phyloP scores from a whole-genome alignment of 2,888 invertebrate species.

The Archips crataeganus region DNA sequence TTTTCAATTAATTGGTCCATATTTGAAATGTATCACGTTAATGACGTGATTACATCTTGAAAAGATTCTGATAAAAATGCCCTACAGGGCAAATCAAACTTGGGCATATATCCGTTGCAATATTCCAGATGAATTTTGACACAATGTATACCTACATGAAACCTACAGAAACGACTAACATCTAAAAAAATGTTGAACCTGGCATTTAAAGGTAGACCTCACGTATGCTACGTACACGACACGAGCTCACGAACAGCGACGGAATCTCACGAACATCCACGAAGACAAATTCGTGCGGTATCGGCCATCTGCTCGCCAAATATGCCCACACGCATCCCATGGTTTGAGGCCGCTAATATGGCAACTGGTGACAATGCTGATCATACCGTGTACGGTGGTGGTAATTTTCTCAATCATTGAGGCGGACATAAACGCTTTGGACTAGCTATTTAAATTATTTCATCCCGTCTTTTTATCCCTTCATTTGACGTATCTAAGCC shows the following conservation, averaged over 20 bases:
- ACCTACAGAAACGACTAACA: not conserved
- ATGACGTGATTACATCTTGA: too few relatives aligned
- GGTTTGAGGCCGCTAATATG: constrained; percentile 23
- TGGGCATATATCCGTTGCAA: too few relatives aligned
- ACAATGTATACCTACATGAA: too few relatives aligned
- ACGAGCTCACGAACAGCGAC: constrained; percentile 8
- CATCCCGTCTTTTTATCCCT: too few relatives aligned
- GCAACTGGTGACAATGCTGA: constrained; percentile 15
- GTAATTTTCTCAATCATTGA: not conserved
- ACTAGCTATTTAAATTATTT: too few relatives aligned
- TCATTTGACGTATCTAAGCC: too few relatives aligned
- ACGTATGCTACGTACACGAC: constrained; percentile 14
- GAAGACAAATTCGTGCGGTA: constrained; percentile 46
- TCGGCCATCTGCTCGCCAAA: constrained; percentile 47
- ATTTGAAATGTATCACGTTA: too few relatives aligned
- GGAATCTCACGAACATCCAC: constrained; percentile 27
- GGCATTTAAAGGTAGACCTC: not conserved
- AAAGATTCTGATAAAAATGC: too few relatives aligned
- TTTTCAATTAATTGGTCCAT: too few relatives aligned
- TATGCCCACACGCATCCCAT: constrained; percentile 32
- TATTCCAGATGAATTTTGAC: too few relatives aligned
- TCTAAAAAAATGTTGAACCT: not conserved
- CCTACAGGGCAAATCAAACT: too few relatives aligned
- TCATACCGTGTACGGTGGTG: not conserved
- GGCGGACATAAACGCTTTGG: not conserved